Evolutionary conservation across 2,113 vertebrate genomes (phyloP), one percentile per base, ranked within the genome.

Genomic region (Tychaedon coryphoeus): DNA sequence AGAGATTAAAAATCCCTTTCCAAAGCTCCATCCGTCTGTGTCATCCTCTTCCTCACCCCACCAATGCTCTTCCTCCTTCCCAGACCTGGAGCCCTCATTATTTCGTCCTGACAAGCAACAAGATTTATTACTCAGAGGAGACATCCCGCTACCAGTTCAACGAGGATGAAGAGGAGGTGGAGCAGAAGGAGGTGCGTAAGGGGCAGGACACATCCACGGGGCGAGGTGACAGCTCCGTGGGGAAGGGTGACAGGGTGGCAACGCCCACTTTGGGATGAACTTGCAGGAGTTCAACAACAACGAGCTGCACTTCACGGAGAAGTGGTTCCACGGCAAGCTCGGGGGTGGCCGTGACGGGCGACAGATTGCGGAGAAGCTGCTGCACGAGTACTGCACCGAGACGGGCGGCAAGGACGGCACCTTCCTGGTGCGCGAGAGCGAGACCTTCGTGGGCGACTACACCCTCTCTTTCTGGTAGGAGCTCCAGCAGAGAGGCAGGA

Each of bases 361-460:
- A 3, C 98, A 99, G 98, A 98, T 99, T 6, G 98, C 98, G 0
- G 98, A 99, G 98, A 98, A 98, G 96, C 98, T 99, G 71, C 98
- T 99, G 88, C 98, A 98, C 5, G 98, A 99, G 53, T 99, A 99
- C 83, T 98, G 98, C 81, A 97, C 96, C 0, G 98, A 99, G 96
- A 98, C 98, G 0, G 98, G 98, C 0, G 98, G 98, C 61, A 99
- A 99, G 90, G 98, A 99, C 0, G 98, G 98, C 86, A 99, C 98
- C 84, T 99, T 99, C 95, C 97, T 99, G 90, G 98, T 99, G 61
- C 97, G 98, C 13, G 98, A 99, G 97, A 99, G 98, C 3, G 98
- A 99, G 98, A 99, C 98, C 38, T 99, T 99, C 12, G 98, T 99
- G 17, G 98, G 98, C 0, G 98, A 99, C 96, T 99, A 98, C 98